A percentile compares a stretch with the other conserved stretches of the same genome.
These are phyloP conservation scores for Egretta garzetta DNA, from an alignment of 2,113 vertebrate species.

Conservation along the genomic window DNA sequence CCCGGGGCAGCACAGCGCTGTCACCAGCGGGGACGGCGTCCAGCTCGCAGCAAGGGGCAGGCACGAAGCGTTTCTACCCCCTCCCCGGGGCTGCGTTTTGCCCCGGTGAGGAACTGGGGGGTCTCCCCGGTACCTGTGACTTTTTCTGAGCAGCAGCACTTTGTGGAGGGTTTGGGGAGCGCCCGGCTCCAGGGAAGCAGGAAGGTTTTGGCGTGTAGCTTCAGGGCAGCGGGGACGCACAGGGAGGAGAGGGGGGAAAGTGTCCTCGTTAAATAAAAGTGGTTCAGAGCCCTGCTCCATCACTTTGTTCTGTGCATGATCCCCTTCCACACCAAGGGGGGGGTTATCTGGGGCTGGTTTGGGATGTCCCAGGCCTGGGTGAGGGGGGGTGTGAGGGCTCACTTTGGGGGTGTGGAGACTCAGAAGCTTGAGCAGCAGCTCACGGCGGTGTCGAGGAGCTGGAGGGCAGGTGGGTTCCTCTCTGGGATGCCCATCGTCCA, in stretches of 20 bases:
- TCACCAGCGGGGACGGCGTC: not conserved
- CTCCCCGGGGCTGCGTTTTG: not conserved
- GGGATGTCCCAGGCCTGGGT: not conserved
- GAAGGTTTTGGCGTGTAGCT: not conserved
- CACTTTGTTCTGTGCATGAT: fast-evolving
- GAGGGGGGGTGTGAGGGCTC: not conserved
- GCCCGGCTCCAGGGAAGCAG: not conserved
- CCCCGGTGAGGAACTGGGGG: not conserved
- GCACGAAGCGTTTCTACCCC: not conserved
- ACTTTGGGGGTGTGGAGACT: not conserved
- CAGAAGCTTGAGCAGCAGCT: not conserved
- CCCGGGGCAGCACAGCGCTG: not conserved
- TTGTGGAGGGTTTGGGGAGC: not conserved
- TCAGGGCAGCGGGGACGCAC: not conserved
- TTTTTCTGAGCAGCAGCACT: not conserved
- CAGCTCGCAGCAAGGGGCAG: fast-evolving
- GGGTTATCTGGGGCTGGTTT: not conserved
- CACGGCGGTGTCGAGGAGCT: fast-evolving
- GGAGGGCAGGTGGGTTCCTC: too few species aligned
- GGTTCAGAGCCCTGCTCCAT: not conserved
- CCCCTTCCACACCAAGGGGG: fast-evolving
- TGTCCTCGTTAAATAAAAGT: not conserved
- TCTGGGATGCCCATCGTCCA: too few species aligned
- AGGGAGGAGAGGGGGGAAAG: fast-evolving
- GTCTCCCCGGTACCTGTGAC: not conserved